Percentiles rank a stretch among this genome's conserved stretches.
phyloP scores from a whole-genome alignment of 2,113 vertebrate genomes.

The Poeciliopsis prolifica region DNA sequence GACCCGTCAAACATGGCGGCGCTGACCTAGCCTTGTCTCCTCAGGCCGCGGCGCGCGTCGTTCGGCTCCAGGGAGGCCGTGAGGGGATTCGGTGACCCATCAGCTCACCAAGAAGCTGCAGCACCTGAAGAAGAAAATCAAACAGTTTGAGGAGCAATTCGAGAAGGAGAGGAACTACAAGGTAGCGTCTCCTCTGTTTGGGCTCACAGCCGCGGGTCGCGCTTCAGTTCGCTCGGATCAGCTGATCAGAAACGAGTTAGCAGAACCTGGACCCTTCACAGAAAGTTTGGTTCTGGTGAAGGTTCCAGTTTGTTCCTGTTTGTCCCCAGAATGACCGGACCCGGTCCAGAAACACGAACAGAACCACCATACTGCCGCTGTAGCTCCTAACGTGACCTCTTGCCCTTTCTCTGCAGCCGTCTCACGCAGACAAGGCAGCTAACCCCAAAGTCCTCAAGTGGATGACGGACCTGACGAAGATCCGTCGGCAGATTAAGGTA shows the following conservation, averaged over 20 bases:
- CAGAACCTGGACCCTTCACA: too few species aligned
- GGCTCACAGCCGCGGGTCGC: too few species aligned
- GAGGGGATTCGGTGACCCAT: constrained; percentile 86
- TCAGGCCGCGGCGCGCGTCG: constrained; percentile 91
- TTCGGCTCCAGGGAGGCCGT: constrained; percentile 93
- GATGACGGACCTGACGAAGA: constrained; percentile 98
- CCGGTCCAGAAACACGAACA: not conserved
- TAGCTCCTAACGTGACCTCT: not conserved
- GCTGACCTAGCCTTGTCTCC: not conserved
- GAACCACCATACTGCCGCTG: not conserved
- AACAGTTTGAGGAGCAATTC: constrained; percentile 97
- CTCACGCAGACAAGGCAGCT: constrained; percentile 94
- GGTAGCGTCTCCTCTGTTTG: too few species aligned
- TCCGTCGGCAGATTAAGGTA: constrained; percentile 97
- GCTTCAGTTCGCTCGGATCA: too few species aligned
- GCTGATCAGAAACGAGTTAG: too few species aligned
- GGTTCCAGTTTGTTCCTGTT: not conserved
- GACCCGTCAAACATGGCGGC: too few species aligned
- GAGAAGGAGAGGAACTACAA: constrained; percentile 95
- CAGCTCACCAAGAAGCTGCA: constrained; percentile 98
- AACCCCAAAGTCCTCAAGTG: constrained; percentile 97
- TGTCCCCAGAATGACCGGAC: not conserved
- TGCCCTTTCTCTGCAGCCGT: constrained; percentile 81
- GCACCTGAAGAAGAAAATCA: constrained; percentile 93
- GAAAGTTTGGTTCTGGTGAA: not conserved